phyloP scores from a whole-genome alignment of 2,888 invertebrate genomes.

The Sinelater perroti region DNA sequence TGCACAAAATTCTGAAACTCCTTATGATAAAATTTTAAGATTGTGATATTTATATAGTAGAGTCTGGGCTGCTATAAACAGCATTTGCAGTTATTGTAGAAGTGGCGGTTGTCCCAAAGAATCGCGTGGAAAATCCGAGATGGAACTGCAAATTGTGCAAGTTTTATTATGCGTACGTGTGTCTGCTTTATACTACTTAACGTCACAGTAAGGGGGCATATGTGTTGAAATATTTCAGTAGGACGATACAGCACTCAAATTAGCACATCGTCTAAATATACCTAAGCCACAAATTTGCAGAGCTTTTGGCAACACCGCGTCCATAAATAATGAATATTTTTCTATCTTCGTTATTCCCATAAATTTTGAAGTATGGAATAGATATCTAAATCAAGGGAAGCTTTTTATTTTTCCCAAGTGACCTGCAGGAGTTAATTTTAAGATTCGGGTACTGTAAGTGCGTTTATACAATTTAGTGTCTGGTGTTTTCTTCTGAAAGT shows the following conservation, averaged over 20 bases:
- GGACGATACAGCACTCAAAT: slow-evolving; percentile 43
- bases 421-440: too few species aligned
- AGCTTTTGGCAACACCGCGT: slow-evolving; percentile 40
- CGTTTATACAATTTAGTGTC: too few species aligned
- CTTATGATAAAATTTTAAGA: too few species aligned
- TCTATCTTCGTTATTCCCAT: slow-evolving; percentile 37
- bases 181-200: slow-evolving; percentile 38
- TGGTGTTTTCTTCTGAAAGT: too few species aligned
- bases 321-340: slow-evolving; percentile 43
- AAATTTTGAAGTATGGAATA: neutral
- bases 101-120: too few species aligned
- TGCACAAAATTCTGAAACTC: too few species aligned
- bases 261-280: slow-evolving; percentile 44
- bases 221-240: slow-evolving; percentile 42
- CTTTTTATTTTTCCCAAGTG: too few species aligned
- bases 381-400: neutral
- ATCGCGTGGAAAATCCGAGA: too few species aligned
- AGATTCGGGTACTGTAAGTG: too few species aligned
- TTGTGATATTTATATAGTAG: too few species aligned
- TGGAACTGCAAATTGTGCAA: slow-evolving; percentile 17
- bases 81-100: too few species aligned
- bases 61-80: too few species aligned
- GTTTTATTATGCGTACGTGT: slow-evolving; percentile 31
- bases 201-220: slow-evolving; percentile 43
- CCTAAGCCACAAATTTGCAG: slow-evolving; percentile 41